Evolutionary conservation across 2,888 invertebrate species (phyloP), one percentile per base, ranked within the genome.

Genomic region (Cryptocephalus primarius): DNA sequence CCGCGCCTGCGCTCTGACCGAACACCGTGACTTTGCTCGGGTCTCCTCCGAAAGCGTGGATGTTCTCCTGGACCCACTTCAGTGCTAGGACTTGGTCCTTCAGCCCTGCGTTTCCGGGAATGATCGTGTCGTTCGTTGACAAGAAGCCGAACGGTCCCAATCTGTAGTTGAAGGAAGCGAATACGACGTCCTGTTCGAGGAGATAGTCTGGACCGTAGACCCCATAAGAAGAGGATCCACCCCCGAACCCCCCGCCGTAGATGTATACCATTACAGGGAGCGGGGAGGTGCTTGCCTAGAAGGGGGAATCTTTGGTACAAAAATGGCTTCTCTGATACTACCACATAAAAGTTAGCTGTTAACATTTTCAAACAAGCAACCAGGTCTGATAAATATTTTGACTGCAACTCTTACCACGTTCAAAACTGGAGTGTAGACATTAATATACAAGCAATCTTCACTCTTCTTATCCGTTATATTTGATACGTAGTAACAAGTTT

Each of bases 171-270:
- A 64, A 52, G 6, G 61, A 60, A 6, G 65, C 64, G 9, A 65
- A 51, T 1, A 65, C 47, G 22, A 65, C 57, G 14, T 55, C 57
- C 44, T 61, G 53, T 43, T 62, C 57, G 6, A 66, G 43, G 8
- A 66, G 47, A 44, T 59, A 64, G 47, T 66, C 63, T 9, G 65
- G 65, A 2, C 64, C 66, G 47, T 62, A 75, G 1, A 70, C 67
- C 1, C 66, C 53, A 13, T 72, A 68, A 9, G 65, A 64, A 32
- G 59, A 57, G 38, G 54, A 56, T 2, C 65, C 65, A 12, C 51
- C 53, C 14, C 61, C 49, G 43, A 65, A 67, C 11, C 60, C 64
- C 6, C 67, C 67, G 4, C 67, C 67, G 47, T 61, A 61, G 31
- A 67, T 60, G 56, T 61, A 67, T 1, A 65, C 62, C 65, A 66